Evolutionary conservation across 1,140 invertebrate species (phyloP).

Genomic region (Orchestia grillus): DNA sequence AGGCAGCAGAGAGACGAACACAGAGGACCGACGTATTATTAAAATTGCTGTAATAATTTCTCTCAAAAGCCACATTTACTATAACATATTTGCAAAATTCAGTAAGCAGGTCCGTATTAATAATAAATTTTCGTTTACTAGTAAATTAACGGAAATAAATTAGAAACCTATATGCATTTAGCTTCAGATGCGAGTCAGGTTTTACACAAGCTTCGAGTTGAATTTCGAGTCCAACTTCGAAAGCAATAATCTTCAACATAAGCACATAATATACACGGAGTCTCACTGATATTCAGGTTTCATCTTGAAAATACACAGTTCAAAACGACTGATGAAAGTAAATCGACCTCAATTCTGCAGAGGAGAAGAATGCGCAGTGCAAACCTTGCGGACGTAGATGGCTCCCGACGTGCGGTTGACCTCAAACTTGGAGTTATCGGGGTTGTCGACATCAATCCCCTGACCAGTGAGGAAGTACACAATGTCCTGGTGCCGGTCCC

Average conservation of each 20-base stretch:
- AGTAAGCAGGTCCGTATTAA: no score
- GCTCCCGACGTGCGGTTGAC: slow-evolving; percentile 95
- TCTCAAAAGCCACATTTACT: background rate
- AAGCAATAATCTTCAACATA: no score
- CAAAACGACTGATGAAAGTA: background rate
- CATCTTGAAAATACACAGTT: background rate
- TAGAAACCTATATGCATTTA: background rate
- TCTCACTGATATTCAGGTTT: background rate
- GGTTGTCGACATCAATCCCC: slow-evolving; percentile 94
- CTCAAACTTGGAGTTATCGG: slow-evolving; percentile 94
- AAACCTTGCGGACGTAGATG: slow-evolving; percentile 92
- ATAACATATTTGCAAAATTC: background rate
- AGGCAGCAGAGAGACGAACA: no score
- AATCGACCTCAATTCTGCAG: background rate
- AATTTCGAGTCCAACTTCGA: background rate
- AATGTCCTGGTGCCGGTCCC: slow-evolving; percentile 93
- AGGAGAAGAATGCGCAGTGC: slow-evolving; percentile 59
- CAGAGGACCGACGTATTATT: background rate
- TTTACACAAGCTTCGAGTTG: background rate
- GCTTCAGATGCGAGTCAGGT: background rate
- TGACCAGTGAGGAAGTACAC: slow-evolving; percentile 97
- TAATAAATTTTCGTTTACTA: background rate
- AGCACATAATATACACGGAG: background rate
- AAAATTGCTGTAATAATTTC: background rate
- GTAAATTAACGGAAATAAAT: background rate